These are phyloP conservation scores for Gephyroberyx darwinii DNA, from an alignment of 2,797 vertebrate species.

Conservation along the genomic window DNA sequence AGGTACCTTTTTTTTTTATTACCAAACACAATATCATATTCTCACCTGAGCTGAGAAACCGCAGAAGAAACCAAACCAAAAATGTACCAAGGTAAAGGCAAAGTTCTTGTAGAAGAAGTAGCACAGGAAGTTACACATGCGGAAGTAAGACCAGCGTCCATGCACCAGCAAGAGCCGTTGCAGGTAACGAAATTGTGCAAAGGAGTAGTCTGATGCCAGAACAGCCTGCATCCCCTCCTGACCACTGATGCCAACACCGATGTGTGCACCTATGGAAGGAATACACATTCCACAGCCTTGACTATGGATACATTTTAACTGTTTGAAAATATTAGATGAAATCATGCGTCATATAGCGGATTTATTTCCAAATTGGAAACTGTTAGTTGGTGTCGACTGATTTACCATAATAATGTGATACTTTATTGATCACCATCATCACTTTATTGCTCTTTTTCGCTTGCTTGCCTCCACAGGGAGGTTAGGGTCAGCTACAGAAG, in stretches of 20 bases:
- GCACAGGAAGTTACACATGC: slow-evolving; percentile 87
- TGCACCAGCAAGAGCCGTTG: slow-evolving; percentile 85
- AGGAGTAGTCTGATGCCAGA: slow-evolving; percentile 86
- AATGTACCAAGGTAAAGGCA: slow-evolving; percentile 86
- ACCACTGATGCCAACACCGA: slow-evolving; percentile 86
- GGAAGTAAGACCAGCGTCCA: slow-evolving; percentile 86
- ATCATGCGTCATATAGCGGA: no score
- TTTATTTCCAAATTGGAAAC: no score
- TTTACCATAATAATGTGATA: background rate
- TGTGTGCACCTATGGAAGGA: slow-evolving; percentile 80
- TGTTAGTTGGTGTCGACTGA: background rate
- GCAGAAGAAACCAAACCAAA: slow-evolving; percentile 90
- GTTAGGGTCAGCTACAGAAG: background rate
- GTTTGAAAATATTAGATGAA: no score
- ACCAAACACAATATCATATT: background rate
- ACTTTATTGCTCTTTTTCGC: no score
- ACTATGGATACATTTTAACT: no score
- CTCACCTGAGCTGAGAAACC: slow-evolving; percentile 87
- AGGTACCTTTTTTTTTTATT: background rate
- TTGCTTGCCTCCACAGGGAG: background rate
- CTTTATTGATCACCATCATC: no score
- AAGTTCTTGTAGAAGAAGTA: slow-evolving; percentile 93
- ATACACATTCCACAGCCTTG: background rate
- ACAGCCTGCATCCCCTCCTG: slow-evolving; percentile 87
- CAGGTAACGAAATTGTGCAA: slow-evolving; percentile 85